These are phyloP conservation scores for Pseudopipra pipra DNA, from an alignment of 2,113 vertebrate species.

Conservation along the genomic window DNA sequence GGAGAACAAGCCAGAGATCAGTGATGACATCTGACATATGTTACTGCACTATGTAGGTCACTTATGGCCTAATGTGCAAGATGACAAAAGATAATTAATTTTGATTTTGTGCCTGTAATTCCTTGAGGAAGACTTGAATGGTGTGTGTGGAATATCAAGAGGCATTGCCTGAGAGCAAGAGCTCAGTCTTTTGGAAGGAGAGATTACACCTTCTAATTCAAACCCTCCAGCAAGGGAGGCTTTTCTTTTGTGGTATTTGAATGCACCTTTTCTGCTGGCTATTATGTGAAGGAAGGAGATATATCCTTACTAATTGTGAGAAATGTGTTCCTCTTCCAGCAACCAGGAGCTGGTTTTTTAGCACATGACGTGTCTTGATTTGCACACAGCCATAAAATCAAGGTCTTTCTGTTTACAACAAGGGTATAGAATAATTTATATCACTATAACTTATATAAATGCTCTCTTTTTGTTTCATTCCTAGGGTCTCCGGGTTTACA, in stretches of 20 bases:
- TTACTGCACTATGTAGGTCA: conserved; percentile 32
- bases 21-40: conserved; percentile 33
- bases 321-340: not conserved
- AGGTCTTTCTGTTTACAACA: not conserved
- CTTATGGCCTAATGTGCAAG: not conserved
- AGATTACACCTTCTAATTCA: not conserved
- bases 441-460: not conserved
- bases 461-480: not conserved
- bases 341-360: not conserved
- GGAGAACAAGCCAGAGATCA: not conserved
- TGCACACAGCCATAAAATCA: not conserved
- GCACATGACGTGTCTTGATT: not conserved
- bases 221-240: not conserved
- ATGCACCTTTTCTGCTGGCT: not conserved
- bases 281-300: not conserved
- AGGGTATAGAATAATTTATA: not conserved
- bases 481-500: conserved; percentile 70
- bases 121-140: not conserved
- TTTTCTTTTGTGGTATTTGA: not conserved
- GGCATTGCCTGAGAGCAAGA: not conserved
- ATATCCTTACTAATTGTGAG: not conserved
- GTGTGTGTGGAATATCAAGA: not conserved
- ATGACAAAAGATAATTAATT: conserved; percentile 43
- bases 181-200: not conserved
- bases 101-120: conserved; percentile 32